Evolutionary conservation across 2,888 invertebrate species (phyloP).

Genomic region (Drosophila anceps): DNA sequence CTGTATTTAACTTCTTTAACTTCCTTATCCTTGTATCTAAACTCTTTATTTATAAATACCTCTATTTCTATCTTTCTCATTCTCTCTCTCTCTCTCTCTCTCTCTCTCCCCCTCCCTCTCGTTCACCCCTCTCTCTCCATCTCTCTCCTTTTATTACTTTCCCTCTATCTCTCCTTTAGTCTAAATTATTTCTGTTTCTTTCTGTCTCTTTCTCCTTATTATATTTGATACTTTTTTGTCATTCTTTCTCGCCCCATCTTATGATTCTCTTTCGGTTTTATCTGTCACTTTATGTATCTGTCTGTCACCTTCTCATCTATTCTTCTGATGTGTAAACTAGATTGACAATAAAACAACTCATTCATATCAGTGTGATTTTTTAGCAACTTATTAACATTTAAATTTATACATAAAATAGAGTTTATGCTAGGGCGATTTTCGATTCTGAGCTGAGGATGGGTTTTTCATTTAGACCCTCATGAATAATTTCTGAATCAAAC

Average conservation of each 20-base stretch:
- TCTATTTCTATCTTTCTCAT: too few relatives aligned
- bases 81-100: too few relatives aligned
- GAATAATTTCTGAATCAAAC: constrained; percentile 9
- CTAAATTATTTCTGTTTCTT: too few relatives aligned
- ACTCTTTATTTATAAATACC: too few relatives aligned
- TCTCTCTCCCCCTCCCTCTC: too few relatives aligned
- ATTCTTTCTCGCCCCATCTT: background rate
- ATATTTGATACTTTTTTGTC: background rate
- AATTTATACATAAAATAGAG: background rate
- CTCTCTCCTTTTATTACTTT: too few relatives aligned
- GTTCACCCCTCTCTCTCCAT: too few relatives aligned
- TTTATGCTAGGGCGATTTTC: background rate
- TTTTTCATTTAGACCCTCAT: constrained; percentile 6
- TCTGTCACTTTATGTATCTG: background rate
- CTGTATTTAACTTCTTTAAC: too few relatives aligned
- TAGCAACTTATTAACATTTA: background rate
- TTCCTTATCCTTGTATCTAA: too few relatives aligned
- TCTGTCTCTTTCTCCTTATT: background rate
- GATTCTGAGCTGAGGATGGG: background rate
- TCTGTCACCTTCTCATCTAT: background rate
- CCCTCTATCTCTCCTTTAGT: too few relatives aligned
- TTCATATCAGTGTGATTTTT: background rate
- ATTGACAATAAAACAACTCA: background rate
- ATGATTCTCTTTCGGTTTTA: background rate
- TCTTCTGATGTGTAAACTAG: constrained; percentile 1